Percentiles rank a stretch among this genome's conserved stretches.
These are phyloP conservation scores for Progne subis DNA, from an alignment of 2,113 vertebrate species.

Conservation along the genomic window DNA sequence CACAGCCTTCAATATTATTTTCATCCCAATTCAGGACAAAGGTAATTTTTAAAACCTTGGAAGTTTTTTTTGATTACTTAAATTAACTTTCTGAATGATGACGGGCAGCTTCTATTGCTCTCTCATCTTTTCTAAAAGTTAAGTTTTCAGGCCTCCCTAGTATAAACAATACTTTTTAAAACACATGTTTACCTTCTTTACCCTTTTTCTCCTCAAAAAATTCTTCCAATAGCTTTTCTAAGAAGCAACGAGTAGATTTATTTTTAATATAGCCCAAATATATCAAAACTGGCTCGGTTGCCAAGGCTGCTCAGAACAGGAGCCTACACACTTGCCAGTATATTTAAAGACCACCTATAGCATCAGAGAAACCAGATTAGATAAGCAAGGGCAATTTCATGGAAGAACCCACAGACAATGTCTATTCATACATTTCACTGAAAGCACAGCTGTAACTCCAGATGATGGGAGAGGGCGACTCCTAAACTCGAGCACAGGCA, in stretches of 20 bases:
- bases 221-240: not conserved
- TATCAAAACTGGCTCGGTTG: not conserved
- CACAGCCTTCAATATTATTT: not conserved
- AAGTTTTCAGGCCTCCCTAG: not conserved
- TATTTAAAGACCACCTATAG: not conserved
- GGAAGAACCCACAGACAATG: not conserved
- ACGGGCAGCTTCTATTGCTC: rapidly evolving
- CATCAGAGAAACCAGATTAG: not conserved
- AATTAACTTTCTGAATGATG: not conserved
- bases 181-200: not conserved
- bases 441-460: not conserved
- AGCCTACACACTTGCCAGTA: not conserved
- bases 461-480: not conserved
- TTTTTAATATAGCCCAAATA: not conserved
- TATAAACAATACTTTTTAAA: not conserved
- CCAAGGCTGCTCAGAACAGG: not conserved
- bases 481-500: not conserved
- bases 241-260: not conserved
- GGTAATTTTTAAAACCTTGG: not conserved
- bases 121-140: not conserved
- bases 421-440: not conserved
- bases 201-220: not conserved
- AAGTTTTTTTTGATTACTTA: not conserved
- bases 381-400: not conserved
- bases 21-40: not conserved